Evolutionary conservation across 2,797 vertebrate genomes (phyloP).

Genomic region (Pachyuromys duprasi): DNA sequence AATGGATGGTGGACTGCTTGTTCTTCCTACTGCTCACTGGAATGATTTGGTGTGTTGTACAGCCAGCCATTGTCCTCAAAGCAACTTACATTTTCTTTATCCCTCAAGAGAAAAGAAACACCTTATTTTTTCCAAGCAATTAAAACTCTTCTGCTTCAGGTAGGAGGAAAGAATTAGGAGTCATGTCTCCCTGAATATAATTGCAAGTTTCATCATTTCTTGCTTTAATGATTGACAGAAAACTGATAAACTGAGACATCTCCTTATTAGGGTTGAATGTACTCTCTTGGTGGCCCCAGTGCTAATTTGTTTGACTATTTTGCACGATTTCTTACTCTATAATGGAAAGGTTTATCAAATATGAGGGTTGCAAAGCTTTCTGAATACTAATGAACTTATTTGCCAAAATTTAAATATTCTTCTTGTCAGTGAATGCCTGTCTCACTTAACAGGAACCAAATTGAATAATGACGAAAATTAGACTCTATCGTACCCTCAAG

Average conservation of each 20-base stretch:
- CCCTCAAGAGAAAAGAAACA: constrained; percentile 66
- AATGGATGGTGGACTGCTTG: not conserved
- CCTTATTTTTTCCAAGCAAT: constrained; percentile 63
- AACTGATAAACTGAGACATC: constrained; percentile 73
- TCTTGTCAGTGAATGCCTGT: constrained; percentile 77
- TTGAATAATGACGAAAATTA: constrained; percentile 82
- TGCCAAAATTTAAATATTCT: constrained; percentile 77
- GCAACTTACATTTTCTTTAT: constrained; percentile 43
- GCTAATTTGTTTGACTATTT: constrained; percentile 78
- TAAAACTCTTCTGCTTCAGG: constrained; percentile 71
- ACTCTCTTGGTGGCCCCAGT: constrained; percentile 57
- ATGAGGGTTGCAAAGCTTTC: constrained; percentile 71
- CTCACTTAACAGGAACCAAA: constrained; percentile 77
- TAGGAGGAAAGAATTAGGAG: constrained; percentile 64
- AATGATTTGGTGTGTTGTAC: not conserved
- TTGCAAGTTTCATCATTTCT: constrained; percentile 72
- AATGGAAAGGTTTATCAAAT: constrained; percentile 81
- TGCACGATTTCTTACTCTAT: constrained; percentile 66
- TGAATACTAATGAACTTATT: constrained; percentile 81
- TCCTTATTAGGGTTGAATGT: constrained; percentile 47
- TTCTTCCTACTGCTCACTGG: constrained; percentile 15
- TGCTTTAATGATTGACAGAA: constrained; percentile 74
- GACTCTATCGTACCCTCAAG: constrained; percentile 69
- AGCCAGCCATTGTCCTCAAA: not conserved
- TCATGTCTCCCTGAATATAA: constrained; percentile 63